phyloP scores from a whole-genome alignment of 2,113 vertebrate species.

The Alligator mississippiensis region DNA sequence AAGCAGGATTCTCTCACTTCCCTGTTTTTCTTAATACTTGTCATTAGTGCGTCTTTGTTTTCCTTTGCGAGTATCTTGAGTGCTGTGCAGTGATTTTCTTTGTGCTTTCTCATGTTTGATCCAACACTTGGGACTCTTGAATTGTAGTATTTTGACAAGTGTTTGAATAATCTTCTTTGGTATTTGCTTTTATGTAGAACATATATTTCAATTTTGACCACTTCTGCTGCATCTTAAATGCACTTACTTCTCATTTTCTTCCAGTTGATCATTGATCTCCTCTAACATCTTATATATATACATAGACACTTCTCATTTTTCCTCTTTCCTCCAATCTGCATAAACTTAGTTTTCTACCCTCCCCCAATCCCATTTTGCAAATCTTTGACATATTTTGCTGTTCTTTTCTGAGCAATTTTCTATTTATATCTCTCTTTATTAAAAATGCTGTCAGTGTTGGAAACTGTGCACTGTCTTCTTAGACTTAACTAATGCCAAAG shows the following conservation, averaged over 20 bases:
- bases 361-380: not conserved
- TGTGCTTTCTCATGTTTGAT: not conserved
- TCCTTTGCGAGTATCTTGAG: not conserved
- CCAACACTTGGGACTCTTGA: not conserved
- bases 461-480: not conserved
- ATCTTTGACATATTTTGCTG: not conserved
- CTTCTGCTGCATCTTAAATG: not conserved
- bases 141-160: not conserved
- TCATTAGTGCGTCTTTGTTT: not conserved
- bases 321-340: not conserved
- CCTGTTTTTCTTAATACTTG: not conserved
- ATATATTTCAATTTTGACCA: not conserved
- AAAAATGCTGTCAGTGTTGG: not conserved
- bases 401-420: not conserved
- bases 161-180: not conserved
- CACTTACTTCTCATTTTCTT: not conserved
- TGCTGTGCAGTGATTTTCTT: not conserved
- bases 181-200: not conserved
- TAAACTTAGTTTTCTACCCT: not conserved
- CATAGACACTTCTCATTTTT: not conserved
- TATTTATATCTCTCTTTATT: not conserved
- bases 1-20: not conserved
- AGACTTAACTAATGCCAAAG: not conserved
- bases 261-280: not conserved
- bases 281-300: not conserved